phyloP scores from a whole-genome alignment of 1,140 invertebrate genomes.

The Eriosoma lanigerum region DNA sequence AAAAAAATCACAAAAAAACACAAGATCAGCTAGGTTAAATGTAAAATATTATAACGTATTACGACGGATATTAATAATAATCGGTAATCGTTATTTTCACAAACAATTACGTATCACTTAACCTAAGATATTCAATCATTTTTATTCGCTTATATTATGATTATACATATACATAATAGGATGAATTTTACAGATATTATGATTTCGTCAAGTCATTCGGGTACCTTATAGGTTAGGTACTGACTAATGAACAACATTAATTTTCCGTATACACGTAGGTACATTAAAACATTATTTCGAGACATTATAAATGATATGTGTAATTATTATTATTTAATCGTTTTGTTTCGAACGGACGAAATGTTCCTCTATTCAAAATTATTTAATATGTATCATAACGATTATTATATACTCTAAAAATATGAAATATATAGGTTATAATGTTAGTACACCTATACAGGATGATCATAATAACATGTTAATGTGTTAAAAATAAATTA shows the following conservation, averaged over 20 bases:
- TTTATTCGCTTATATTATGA: no score
- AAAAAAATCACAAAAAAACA: no score
- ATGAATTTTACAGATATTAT: neutral
- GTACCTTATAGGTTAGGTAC: no score
- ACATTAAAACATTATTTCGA: neutral
- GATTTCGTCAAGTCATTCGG: slow-evolving; percentile 7
- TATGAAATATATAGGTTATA: neutral
- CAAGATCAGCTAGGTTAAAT: no score
- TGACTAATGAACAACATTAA: slow-evolving; percentile 10
- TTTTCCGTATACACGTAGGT: neutral
- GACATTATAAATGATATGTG: neutral
- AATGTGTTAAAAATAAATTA: no score
- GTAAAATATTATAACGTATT: no score
- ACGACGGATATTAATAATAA: no score
- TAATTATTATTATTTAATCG: slow-evolving; percentile 25
- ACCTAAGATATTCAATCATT: no score
- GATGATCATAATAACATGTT: no score
- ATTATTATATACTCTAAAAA: neutral
- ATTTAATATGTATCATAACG: neutral
- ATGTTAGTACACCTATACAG: neutral
- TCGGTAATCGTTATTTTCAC: neutral
- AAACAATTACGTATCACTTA: neutral
- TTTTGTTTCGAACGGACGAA: neutral
- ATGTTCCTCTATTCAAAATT: neutral
- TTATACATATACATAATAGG: no score